Percentiles rank a stretch among this genome's conserved stretches.
These are phyloP conservation scores for Fregetta grallaria DNA, from an alignment of 2,113 vertebrate species.

Conservation along the genomic window DNA sequence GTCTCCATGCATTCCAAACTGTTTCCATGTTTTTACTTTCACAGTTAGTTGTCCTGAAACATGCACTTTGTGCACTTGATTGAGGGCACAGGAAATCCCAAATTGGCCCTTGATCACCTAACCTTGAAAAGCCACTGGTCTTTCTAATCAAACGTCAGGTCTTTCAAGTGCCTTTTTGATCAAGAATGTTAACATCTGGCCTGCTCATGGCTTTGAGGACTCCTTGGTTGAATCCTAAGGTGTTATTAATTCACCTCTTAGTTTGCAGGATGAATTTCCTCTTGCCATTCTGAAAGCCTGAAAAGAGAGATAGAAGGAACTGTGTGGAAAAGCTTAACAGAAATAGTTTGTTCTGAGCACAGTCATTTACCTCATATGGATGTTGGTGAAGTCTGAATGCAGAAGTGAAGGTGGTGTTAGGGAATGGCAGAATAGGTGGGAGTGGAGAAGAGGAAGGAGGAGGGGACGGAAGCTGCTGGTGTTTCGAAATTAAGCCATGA, in stretches of 20 bases:
- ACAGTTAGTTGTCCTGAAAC: neutral
- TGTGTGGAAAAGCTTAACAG: neutral
- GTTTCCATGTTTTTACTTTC: neutral
- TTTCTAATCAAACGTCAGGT: neutral
- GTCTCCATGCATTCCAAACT: neutral
- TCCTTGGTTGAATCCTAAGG: neutral
- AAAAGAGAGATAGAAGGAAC: neutral
- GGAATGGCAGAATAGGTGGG: neutral
- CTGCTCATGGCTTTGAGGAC: neutral
- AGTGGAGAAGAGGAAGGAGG: neutral
- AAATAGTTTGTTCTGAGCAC: neutral
- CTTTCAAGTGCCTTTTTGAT: neutral
- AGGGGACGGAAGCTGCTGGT: neutral
- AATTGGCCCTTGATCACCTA: neutral
- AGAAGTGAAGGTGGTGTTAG: neutral
- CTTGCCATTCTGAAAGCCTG: neutral
- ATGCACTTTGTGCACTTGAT: neutral
- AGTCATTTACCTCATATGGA: neutral
- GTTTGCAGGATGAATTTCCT: neutral
- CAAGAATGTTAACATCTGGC: neutral
- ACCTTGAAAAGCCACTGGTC: neutral
- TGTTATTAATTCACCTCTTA: neutral
- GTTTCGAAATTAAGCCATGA: neutral
- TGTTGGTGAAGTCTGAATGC: neutral
- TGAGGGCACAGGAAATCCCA: neutral